phyloP scores from a whole-genome alignment of 2,888 invertebrate species.

The Pollenia griseotomentosa region DNA sequence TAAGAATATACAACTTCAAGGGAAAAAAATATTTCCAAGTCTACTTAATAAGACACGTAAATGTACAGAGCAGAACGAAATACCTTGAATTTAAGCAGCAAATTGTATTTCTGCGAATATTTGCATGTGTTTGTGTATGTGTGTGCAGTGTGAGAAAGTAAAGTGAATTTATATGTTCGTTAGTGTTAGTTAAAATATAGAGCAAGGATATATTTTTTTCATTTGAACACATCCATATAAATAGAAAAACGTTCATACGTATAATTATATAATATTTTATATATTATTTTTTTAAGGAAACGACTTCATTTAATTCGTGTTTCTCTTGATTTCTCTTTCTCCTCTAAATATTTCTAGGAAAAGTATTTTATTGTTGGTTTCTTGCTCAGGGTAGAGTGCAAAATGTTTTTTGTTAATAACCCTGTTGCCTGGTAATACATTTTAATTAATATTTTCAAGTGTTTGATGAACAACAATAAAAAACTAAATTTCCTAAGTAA shows the following conservation, averaged over 20 bases:
- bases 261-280: conserved; percentile 33
- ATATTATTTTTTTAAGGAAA: conserved; percentile 21
- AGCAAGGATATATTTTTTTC: conserved; percentile 64
- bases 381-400: neutral
- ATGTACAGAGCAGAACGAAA: conserved; percentile 18
- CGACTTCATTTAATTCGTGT: conserved; percentile 4
- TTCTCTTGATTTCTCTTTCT: neutral
- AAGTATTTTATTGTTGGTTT: conserved; percentile 37
- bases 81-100: conserved; percentile 52
- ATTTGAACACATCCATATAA: conserved; percentile 29
- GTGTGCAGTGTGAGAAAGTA: neutral
- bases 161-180: conserved; percentile 25
- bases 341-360: conserved; percentile 19
- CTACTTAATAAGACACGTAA: conserved; percentile 61
- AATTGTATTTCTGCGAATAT: neutral
- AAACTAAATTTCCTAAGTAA: neutral
- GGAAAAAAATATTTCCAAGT: conserved; percentile 30
- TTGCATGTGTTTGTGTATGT: neutral
- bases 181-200: conserved; percentile 53
- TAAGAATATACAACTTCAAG: conserved; percentile 12
- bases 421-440: conserved; percentile 63
- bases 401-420: conserved; percentile 45
- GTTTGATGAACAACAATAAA: conserved; percentile 46
- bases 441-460: conserved; percentile 72
- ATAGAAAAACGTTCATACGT: neutral